Conservation (phyloP, 2,113 vertebrate genomes). For the Labeo rohita region DNA sequence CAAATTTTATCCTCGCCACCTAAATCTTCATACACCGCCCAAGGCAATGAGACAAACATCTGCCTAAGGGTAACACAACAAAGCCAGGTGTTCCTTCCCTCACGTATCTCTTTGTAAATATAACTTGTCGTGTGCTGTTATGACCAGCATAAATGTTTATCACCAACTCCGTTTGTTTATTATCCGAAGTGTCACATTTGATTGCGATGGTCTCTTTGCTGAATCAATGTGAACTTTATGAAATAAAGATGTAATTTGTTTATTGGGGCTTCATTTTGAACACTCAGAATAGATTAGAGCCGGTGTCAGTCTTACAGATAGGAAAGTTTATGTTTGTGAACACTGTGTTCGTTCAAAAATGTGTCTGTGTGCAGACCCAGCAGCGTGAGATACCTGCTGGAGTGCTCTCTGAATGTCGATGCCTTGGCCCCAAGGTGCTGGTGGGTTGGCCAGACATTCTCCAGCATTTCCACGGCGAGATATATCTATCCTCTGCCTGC, state of each 20-base stretch:
- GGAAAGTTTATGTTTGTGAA: conserved; percentile 2
- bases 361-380: conserved; percentile 22
- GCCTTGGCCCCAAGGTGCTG: conserved; percentile 97
- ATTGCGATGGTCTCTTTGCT: conserved; percentile 65
- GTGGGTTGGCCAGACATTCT: conserved; percentile 96
- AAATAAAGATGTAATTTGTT: conserved; percentile 73
- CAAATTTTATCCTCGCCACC: not conserved
- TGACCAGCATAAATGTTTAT: conserved; percentile 66
- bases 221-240: conserved; percentile 75
- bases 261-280: conserved; percentile 68
- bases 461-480: conserved; percentile 95
- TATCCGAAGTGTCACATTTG: conserved; percentile 72
- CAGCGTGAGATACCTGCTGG: conserved; percentile 84
- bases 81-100: conserved; percentile 56
- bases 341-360: conserved; percentile 14
- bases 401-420: conserved; percentile 98
- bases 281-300: conserved; percentile 64
- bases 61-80: conserved; percentile 40
- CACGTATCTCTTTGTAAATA: conserved; percentile 67
- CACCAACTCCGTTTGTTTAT: conserved; percentile 73
- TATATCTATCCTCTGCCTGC: conserved; percentile 95
- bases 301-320: conserved; percentile 31
- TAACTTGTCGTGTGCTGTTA: conserved; percentile 77
- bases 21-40: conserved; percentile 4
- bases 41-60: conserved; percentile 10